Conservation (phyloP, 2,797 vertebrate genomes). For the Myoxocephalus aenaeus region DNA sequence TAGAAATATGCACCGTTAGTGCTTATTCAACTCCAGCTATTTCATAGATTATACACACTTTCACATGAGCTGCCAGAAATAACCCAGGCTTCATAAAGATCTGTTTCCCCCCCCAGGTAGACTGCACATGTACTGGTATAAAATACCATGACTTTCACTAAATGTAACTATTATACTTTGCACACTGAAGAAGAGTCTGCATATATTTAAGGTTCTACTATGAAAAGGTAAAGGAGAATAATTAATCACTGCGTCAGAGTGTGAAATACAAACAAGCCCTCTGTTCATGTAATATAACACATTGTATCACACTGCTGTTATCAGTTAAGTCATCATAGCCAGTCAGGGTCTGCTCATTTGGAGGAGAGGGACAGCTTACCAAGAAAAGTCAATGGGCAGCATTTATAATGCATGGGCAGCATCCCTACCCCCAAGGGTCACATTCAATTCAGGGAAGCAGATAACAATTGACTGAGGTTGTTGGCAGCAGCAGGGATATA, state of each 20-base stretch:
- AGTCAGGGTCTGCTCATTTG: constrained; percentile 15
- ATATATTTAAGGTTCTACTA: background rate
- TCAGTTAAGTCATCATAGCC: constrained; percentile 37
- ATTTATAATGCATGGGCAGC: constrained; percentile 73
- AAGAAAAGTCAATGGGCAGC: constrained; percentile 57
- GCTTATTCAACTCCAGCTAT: constrained; percentile 46
- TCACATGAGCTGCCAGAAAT: constrained; percentile 59
- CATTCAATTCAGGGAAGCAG: constrained; percentile 79
- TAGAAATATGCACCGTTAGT: constrained; percentile 11
- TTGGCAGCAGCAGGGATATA: constrained; percentile 63
- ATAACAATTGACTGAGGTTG: constrained; percentile 80
- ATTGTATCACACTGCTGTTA: constrained; percentile 8
- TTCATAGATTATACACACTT: constrained; percentile 59
- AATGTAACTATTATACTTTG: constrained; percentile 19
- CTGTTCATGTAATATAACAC: constrained; percentile 12
- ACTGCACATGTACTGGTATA: constrained; percentile 21
- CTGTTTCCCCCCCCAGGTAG: constrained; percentile 47
- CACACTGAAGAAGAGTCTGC: constrained; percentile 1
- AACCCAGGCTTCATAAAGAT: constrained; percentile 47
- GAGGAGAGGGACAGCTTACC: constrained; percentile 26
- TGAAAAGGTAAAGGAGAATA: background rate
- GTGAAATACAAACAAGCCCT: constrained; percentile 27
- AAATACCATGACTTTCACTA: constrained; percentile 33
- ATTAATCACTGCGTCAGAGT: constrained; percentile 1
- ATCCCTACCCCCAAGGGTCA: constrained; percentile 72